phyloP scores from a whole-genome alignment of 2,888 invertebrate genomes.

The Agriotes lineatus region DNA sequence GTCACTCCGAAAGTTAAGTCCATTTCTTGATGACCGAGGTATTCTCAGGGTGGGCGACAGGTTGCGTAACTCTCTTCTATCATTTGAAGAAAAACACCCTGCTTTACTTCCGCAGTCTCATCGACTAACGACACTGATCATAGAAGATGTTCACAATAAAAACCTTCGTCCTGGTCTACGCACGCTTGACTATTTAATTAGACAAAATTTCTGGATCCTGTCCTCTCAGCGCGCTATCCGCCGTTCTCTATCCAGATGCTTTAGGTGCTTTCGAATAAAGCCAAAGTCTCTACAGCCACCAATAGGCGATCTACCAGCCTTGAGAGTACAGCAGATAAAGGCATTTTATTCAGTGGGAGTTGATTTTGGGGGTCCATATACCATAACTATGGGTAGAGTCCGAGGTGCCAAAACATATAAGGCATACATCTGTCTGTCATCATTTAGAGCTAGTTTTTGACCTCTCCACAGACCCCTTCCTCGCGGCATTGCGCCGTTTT shows the following conservation, averaged over 20 bases:
- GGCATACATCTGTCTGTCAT: conserved; percentile 7
- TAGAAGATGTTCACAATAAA: conserved; percentile 41
- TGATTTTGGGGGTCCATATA: conserved; percentile 45
- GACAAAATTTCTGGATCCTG: conserved; percentile 49
- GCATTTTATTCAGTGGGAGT: conserved; percentile 43
- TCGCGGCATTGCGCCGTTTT: conserved; percentile 16
- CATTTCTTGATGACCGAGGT: conserved; percentile 33
- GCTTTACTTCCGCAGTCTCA: conserved; percentile 24
- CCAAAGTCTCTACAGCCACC: conserved; percentile 18
- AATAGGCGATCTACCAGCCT: conserved; percentile 43
- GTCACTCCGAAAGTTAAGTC: conserved; percentile 17
- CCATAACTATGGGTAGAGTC: conserved; percentile 32
- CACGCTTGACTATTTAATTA: conserved; percentile 38
- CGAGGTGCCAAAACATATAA: conserved; percentile 40
- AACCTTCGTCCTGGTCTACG: conserved; percentile 45
- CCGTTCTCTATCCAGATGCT: conserved; percentile 10
- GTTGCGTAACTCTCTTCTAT: conserved; percentile 20
- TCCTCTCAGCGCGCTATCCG: conserved; percentile 24
- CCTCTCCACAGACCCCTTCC: background rate
- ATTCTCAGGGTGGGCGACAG: conserved; percentile 38
- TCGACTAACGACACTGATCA: conserved; percentile 35
- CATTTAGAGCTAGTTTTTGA: conserved; percentile 5
- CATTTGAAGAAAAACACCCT: conserved; percentile 31
- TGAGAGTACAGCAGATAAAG: conserved; percentile 34
- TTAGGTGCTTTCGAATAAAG: conserved; percentile 24